Evolutionary conservation across 2,113 vertebrate species (phyloP), one percentile per base, ranked within the genome.

Genomic region (Mus pahari): DNA sequence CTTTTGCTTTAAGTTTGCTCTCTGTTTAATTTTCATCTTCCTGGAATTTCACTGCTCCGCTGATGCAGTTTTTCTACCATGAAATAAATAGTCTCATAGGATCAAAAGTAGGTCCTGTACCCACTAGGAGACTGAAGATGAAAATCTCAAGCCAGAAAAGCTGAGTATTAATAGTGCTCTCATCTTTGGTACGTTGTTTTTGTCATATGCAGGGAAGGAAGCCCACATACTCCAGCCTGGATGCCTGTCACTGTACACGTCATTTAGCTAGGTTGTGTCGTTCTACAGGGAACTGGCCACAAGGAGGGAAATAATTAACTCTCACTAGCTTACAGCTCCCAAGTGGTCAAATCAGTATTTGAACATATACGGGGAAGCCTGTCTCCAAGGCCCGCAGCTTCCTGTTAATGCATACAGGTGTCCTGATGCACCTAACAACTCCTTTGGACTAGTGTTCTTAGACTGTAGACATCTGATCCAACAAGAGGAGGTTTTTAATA

Each of bases 141-240:
- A 96, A 89, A 42, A 50, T 68, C 74, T 89, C 62, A 91, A 64
- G 66, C 90, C 71, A 90, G 77, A 74, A 84, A 94, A 87, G 7
- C 58, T 84, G 53, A 73, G 84, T 75, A 68, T 55, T 87, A 91
- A 42, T 84, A 87, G 58, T 58, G 79, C 42, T 96, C 81, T 82
- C 64, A 86, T 31, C 64, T 90, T 91, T 82, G n/a, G 24, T 79
- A 9, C 53, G 17, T 86, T 39, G 17, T n/a, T 83, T 83, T 81
- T 90, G 79, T 88, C 64, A 81, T 33, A 70, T 3, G 75, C 82
- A 91, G 28, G 4, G 53, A 91, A 77, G 39, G 45, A 92, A 93
- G 50, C 20, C 42, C 39, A 36, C 70, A 71, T 58, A 45, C 91
- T 60, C 75, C 73, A 53, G 16, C 50, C 26, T 78, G 17, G 2